Conservation (phyloP, 2,888 invertebrate genomes). For the Lacanobia oleracea region DNA sequence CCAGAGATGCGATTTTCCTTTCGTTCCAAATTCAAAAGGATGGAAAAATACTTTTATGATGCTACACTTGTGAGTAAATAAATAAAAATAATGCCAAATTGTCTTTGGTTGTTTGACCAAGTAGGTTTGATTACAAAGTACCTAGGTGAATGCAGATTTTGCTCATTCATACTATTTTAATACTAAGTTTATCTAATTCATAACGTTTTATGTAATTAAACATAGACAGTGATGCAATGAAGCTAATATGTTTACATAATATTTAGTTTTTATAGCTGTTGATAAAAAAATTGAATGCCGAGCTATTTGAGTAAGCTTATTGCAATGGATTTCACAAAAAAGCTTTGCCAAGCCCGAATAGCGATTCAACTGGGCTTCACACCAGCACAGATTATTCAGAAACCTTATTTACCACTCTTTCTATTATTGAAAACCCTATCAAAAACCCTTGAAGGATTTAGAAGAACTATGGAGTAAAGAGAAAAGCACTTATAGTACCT, state of each 20-base stretch:
- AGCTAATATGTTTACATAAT: not conserved
- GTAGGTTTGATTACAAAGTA: slow-evolving; percentile 34
- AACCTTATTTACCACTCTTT: too few relatives aligned
- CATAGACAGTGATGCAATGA: not conserved
- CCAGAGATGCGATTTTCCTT: slow-evolving; percentile 76
- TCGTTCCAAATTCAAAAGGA: slow-evolving; percentile 74
- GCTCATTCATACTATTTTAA: not conserved
- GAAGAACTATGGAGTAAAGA: too few relatives aligned
- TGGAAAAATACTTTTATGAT: slow-evolving; percentile 74
- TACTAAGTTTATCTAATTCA: not conserved
- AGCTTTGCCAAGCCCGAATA: too few relatives aligned
- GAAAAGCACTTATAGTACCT: too few relatives aligned
- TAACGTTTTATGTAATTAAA: not conserved
- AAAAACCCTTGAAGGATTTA: too few relatives aligned
- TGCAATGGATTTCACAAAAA: too few relatives aligned
- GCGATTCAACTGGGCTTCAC: too few relatives aligned
- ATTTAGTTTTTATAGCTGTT: not conserved
- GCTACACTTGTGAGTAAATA: slow-evolving; percentile 75
- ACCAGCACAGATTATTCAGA: too few relatives aligned
- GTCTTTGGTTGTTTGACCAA: slow-evolving; percentile 47
- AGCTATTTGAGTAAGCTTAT: not conserved
- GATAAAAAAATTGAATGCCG: not conserved
- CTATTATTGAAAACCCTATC: too few relatives aligned
- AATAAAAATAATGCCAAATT: slow-evolving; percentile 55
- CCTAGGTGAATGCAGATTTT: not conserved